Base-by-base conservation (phyloP, 1,140 invertebrate species). In the Listronotus oregonensis region DNA sequence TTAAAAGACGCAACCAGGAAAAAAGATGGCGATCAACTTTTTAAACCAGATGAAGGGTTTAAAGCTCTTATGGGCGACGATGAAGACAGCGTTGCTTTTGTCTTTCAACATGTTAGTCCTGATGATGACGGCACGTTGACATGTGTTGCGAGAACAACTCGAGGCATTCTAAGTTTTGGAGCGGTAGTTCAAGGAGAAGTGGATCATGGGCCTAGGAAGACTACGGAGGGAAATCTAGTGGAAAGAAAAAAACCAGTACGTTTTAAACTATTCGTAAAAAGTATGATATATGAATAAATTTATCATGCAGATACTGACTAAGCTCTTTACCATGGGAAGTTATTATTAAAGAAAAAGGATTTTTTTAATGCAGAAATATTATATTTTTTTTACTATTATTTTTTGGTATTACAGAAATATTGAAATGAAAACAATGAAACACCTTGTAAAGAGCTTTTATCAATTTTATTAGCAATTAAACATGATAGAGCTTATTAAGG, bases 11-110 rank as follows among this genome's bases (percentile, higher is more conserved):
- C 55, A 12, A 50, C n/a, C 5, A 59, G 44, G 34, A 46, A 47
- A 42, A 66, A 66, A 57, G 64, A 66, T 57, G 64, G 64, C 12
- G 64, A 66, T 32, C 64, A 66, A 34, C 40, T 66, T 10, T 66
- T 59, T 39, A 66, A 54, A 9, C 56, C 52, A 5, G 64, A 66
- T 3, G 64, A 66, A 39, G 31, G 49, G 9, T 66, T 66, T 32
- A 52, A 47, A 14, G 64, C 64, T 10, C 64, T 66, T 31, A 66
- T 66, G 64, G 64, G 64, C 8, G 64, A 66, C 37, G 64, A 66
- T 32, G 64, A 66, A 18, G 64, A 66, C 31, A 59, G 56, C 5
- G 64, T 66, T 3, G 43, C 64, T n/a, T 66, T 66, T 44, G 64
- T 66, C n/a, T 66, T 66, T 37, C 64, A 66, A 27, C 64, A 66